Evolutionary conservation across 2,113 vertebrate genomes (phyloP).

Genomic region (Perca schrenkii): DNA sequence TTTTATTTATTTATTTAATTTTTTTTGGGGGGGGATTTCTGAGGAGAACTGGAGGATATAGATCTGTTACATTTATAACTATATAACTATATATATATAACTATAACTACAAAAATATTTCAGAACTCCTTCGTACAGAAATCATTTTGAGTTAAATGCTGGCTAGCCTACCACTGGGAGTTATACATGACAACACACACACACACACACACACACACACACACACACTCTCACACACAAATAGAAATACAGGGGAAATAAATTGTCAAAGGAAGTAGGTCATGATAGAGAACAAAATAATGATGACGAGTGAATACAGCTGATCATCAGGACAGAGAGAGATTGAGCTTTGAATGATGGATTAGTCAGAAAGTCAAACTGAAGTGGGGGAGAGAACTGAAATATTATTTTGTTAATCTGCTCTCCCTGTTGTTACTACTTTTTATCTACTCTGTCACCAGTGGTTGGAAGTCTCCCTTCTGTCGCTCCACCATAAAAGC

Average conservation of each 20-base stretch:
- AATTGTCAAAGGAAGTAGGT: conserved; percentile 56
- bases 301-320: conserved; percentile 11
- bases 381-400: not conserved
- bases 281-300: conserved; percentile 46
- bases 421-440: conserved; percentile 6
- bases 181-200: not conserved
- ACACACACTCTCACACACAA: not conserved
- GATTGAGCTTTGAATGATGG: conserved; percentile 29
- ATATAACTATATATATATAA: no score
- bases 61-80: not conserved
- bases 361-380: conserved; percentile 35
- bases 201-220: not conserved
- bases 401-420: conserved; percentile 21
- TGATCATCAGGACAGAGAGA: conserved; percentile 26
- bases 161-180: conserved; percentile 17
- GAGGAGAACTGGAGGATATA: conserved; percentile 21
- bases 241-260: conserved; percentile 8
- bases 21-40: not conserved
- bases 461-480: not conserved
- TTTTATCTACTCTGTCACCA: conserved; percentile 9
- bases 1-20: not conserved
- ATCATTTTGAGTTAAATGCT: conserved; percentile 20
- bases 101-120: not conserved
- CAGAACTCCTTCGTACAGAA: not conserved
- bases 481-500: not conserved